Evolutionary conservation across 2,888 invertebrate species (phyloP), one percentile per base, ranked within the genome.

Genomic region (Omphaloscelis lunosa): DNA sequence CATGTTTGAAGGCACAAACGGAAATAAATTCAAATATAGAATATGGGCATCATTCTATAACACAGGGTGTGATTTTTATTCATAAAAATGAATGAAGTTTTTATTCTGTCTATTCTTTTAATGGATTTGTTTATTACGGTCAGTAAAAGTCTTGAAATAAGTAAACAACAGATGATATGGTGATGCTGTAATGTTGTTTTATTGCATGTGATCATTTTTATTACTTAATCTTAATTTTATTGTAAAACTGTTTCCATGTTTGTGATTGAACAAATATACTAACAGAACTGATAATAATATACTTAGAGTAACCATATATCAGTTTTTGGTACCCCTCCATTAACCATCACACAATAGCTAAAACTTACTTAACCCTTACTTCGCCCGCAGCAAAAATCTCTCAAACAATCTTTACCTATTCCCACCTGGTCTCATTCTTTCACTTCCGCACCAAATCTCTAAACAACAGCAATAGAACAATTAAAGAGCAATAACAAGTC

Each of bases 391-490:
- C 56, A 29, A 56, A 83, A 41, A 77, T 41, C n/a, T 77, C 48
- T n/a, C 23, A 0, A 51, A 29, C 41, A 61, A 67, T n/a, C n/a
- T 66, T 62, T 17, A 45, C n/a, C 62, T 27, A 34, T 56, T 45
- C 45, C 39, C 34, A 83, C 65, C 79, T 70, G 56, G 23, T 27
- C 34, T 53, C 11, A 66, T 71, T 83, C 51, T 69, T 79, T 53
- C 41, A 81, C 63, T 72, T n/a, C n/a, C 6, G 11, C 39, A 68
- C 66, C 41, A 82, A 72, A 74, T 93, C 90, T 90, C 90, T 63
- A 75, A 84, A 72, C 77, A 85, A 78, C 66, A 72, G 68, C 88
- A 82, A 88, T 85, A 84, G 74, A 84, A 79, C 86, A 84, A 88
- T 86, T 86, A 84, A 76, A 84, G 71, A 86, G 73, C 87, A 84